Percentiles rank a stretch among this genome's conserved stretches.
phyloP scores from a whole-genome alignment of 2,888 invertebrate species.

The Drosophila robusta region DNA sequence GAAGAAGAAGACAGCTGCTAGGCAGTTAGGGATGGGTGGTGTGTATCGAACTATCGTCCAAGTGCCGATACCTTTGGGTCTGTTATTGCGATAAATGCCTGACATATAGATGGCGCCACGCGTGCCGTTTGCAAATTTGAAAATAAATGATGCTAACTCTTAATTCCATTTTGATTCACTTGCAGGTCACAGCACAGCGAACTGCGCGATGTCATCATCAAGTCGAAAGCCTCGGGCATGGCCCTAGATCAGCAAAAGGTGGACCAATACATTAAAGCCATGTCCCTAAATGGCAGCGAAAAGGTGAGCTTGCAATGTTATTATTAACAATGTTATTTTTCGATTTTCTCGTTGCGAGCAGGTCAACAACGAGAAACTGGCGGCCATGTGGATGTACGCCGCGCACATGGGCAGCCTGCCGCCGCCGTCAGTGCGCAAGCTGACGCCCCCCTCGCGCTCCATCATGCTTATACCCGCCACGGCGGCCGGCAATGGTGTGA shows the following conservation, averaged over 20 bases:
- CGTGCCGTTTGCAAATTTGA: background rate
- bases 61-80: background rate
- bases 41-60: slow-evolving; percentile 21
- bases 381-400: slow-evolving; percentile 83
- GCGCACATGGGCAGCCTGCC: slow-evolving; percentile 72
- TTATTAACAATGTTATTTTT: background rate
- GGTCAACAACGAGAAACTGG: slow-evolving; percentile 80
- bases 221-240: slow-evolving; percentile 68
- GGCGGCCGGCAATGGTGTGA: slow-evolving; percentile 70
- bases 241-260: slow-evolving; percentile 82
- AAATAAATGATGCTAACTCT: background rate
- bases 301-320: slow-evolving; percentile 61
- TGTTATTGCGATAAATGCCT: background rate
- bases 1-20: slow-evolving; percentile 42
- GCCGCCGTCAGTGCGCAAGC: slow-evolving; percentile 57
- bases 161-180: background rate
- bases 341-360: slow-evolving; percentile 16
- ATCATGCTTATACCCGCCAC: slow-evolving; percentile 84
- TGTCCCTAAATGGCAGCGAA: slow-evolving; percentile 79
- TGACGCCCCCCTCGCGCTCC: slow-evolving; percentile 66
- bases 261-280: slow-evolving; percentile 84
- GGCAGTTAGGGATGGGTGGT: slow-evolving; percentile 21
- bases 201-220: slow-evolving; percentile 76
- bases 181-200: slow-evolving; percentile 67
- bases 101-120: slow-evolving; percentile 30